These are phyloP conservation scores for Cynopterus brachyotis DNA, from an alignment of 2,113 vertebrate species.

Conservation along the genomic window DNA sequence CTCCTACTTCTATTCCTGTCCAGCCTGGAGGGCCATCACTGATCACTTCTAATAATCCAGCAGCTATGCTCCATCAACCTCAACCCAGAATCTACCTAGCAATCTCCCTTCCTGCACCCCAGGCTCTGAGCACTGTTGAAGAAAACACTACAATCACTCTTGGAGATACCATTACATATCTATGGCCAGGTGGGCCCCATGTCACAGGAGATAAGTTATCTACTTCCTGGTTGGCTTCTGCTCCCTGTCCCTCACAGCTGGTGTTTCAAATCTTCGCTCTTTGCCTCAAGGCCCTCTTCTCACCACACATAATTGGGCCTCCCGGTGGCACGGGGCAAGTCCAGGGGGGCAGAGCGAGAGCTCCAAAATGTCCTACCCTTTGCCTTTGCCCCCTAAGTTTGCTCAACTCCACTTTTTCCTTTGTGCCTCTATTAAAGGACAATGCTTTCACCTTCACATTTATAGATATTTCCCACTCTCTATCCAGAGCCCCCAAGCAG, in stretches of 20 bases:
- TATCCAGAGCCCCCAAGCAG: not conserved
- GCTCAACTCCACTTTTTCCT: not conserved
- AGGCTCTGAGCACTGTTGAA: not conserved
- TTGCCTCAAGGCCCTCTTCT: not conserved
- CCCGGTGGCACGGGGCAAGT: not conserved
- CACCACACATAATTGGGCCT: not conserved
- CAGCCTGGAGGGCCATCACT: not conserved
- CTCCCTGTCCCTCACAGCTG: not conserved
- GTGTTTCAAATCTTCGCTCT: not conserved
- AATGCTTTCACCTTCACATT: not conserved
- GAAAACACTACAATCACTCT: not conserved
- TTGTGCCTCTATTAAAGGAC: not conserved
- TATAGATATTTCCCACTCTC: not conserved
- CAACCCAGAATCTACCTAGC: not conserved
- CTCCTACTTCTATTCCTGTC: not conserved
- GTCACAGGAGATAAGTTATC: not conserved
- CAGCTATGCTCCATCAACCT: not conserved
- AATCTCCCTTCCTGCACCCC: not conserved
- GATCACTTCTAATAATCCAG: not conserved
- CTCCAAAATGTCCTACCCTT: not conserved
- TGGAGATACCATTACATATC: not conserved
- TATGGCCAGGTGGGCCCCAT: not conserved
- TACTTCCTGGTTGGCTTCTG: constrained; percentile 2
- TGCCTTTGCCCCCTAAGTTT: not conserved
- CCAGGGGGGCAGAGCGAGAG: not conserved